Conservation (phyloP, 2,888 invertebrate species). For the Blastobasis adustella region DNA sequence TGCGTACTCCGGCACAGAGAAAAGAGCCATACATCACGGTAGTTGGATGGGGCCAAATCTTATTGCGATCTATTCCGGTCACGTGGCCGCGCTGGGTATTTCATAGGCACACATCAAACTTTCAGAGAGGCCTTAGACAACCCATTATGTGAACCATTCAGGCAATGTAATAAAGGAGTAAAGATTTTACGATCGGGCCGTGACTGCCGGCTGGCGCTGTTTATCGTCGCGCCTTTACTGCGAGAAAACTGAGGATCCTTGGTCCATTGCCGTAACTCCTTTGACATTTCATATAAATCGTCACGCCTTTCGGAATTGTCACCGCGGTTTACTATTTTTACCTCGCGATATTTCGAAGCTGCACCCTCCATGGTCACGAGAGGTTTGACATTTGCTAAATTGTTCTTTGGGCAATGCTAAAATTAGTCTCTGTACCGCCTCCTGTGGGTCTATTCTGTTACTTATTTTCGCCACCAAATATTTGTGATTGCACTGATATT, state of each 20-base stretch:
- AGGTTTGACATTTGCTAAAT: too few species aligned
- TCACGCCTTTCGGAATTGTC: too few species aligned
- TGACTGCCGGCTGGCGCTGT: conserved; percentile 34
- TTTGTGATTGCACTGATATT: too few species aligned
- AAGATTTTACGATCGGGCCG: conserved; percentile 53
- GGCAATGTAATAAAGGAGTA: conserved; percentile 41
- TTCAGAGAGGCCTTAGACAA: conserved; percentile 37
- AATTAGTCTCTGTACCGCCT: too few species aligned
- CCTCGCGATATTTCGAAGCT: too few species aligned
- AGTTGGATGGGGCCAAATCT: conserved; percentile 6
- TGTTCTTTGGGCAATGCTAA: too few species aligned
- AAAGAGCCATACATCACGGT: background rate
- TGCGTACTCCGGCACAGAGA: background rate
- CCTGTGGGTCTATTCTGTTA: too few species aligned
- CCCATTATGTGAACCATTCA: conserved; percentile 48
- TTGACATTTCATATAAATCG: too few species aligned
- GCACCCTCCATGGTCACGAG: too few species aligned
- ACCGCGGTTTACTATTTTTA: too few species aligned
- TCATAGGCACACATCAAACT: conserved; percentile 37
- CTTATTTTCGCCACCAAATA: too few species aligned
- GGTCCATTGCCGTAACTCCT: too few species aligned
- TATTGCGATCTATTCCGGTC: conserved; percentile 20
- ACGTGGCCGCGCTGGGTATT: conserved; percentile 24
- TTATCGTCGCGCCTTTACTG: conserved; percentile 46
- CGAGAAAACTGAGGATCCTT: conserved; percentile 19